Evolutionary conservation across 2,113 vertebrate species (phyloP), one percentile per base, ranked within the genome.

Genomic region (Micronycteris hirsuta): DNA sequence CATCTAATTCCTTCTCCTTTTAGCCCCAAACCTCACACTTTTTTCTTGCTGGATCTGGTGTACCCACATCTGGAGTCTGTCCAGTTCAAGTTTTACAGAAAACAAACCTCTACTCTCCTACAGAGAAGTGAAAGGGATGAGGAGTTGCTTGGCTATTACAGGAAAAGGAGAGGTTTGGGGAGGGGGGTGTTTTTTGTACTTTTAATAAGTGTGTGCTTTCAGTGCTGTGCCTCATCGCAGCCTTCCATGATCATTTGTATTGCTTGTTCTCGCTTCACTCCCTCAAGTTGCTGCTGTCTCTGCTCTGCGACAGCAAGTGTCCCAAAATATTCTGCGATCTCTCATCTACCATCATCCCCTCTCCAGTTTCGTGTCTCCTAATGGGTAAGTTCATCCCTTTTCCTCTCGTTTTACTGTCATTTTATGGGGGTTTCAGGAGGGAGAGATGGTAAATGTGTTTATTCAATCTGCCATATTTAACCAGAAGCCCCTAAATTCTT

Each of bases 121-220:
- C 0, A 0, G 12, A 67, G 16, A 49, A 3, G 15, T 1, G 20
- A 38, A 12, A 65, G 10, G 47, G 15, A 54, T 17, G 26, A 41
- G n/a, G 9, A 7, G 24, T n/a, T 82, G 15, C 38, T 49, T 38
- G 26, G 22, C 15, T n/a, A n/a, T 65, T 36, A 26, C 12, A 43
- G 52, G 78, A 86, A n/a, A 2, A 41, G 26, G 43, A 65, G 15
- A 56, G n/a, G 45, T 24, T 19, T 43, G 31, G 56, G 36, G 12
- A 28, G 74, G 3, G 3, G 5, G 19, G 9, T 4, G 3, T 19
- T 38, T 24, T 81, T 22, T 54, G 65, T 45, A 24, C 36, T 68
- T 54, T 95, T 7, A 43, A 9, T 38, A 22, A 47, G 71, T 74
- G 19, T 7, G 26, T 47, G 12, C 41, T 41, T 68, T 16, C 54